Conservation (phyloP, 2,888 invertebrate genomes). For the Trachelus tabidus region DNA sequence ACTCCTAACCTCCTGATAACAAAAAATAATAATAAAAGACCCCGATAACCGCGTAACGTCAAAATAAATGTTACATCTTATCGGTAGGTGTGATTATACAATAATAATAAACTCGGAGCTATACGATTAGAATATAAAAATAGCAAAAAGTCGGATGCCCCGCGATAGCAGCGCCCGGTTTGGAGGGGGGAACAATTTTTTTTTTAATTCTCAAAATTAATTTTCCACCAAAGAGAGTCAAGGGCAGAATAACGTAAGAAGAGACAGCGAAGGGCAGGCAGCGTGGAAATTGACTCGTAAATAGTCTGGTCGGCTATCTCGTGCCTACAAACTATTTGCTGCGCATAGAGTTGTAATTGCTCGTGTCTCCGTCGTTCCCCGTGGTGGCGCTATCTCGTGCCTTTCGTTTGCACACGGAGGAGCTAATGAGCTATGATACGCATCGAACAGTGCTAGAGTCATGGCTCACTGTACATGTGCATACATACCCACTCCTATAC, state of each 20-base stretch:
- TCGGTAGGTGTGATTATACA: neutral
- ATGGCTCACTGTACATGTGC: neutral
- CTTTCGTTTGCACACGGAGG: conserved; percentile 54
- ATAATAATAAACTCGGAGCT: neutral
- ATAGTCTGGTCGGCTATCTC: conserved; percentile 35
- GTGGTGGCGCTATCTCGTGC: conserved; percentile 47
- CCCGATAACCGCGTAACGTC: neutral
- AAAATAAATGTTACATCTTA: neutral
- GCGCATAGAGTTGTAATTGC: conserved; percentile 64
- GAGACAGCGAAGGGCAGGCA: neutral
- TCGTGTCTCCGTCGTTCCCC: conserved; percentile 44
- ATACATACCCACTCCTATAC: too few relatives aligned
- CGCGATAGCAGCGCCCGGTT: neutral
- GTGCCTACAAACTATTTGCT: conserved; percentile 60
- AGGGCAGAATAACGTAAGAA: too few relatives aligned
- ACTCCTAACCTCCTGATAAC: neutral
- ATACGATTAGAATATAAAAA: neutral
- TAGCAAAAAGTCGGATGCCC: neutral
- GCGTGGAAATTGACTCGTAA: neutral
- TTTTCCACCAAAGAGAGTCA: neutral
- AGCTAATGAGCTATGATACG: conserved; percentile 65
- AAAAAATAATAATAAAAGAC: neutral
- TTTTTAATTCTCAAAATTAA: neutral
- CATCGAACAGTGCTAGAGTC: conserved; percentile 54
- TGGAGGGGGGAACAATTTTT: neutral